phyloP scores from a whole-genome alignment of 2,888 invertebrate species.

The Rhimphoctona megacephalus region DNA sequence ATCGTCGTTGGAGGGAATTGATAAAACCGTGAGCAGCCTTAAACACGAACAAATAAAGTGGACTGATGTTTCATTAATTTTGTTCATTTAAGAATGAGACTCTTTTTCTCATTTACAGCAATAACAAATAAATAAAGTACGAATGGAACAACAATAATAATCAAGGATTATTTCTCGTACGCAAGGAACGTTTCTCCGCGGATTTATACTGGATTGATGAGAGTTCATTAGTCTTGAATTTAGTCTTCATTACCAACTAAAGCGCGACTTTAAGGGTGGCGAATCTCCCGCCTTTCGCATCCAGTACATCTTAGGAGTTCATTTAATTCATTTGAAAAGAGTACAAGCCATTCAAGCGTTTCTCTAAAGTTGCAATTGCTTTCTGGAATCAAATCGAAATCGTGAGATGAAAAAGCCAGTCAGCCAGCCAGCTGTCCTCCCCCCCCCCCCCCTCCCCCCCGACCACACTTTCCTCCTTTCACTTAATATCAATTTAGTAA shows the following conservation, averaged over 20 bases:
- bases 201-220: slow-evolving; percentile 37
- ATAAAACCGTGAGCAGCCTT: background rate
- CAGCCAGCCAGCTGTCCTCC: too few species aligned
- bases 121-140: background rate
- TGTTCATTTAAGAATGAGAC: background rate
- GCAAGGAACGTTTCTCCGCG: slow-evolving; percentile 19
- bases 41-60: too few species aligned
- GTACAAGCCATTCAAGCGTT: background rate
- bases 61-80: background rate
- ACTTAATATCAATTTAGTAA: slow-evolving; percentile 19
- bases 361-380: background rate
- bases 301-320: background rate
- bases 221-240: slow-evolving; percentile 6
- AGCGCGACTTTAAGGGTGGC: background rate
- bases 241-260: slow-evolving; percentile 38
- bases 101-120: background rate
- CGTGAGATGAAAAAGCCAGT: slow-evolving; percentile 1
- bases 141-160: background rate
- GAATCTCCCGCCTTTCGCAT: background rate
- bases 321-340: slow-evolving; percentile 39
- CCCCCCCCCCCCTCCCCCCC: background rate
- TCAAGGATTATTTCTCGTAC: background rate
- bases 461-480: slow-evolving; percentile 8
- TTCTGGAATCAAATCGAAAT: slow-evolving; percentile 40
- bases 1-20: slow-evolving; percentile 25